Base-by-base conservation (phyloP, 2,888 invertebrate genomes). In the Notodonta ziczac region DNA sequence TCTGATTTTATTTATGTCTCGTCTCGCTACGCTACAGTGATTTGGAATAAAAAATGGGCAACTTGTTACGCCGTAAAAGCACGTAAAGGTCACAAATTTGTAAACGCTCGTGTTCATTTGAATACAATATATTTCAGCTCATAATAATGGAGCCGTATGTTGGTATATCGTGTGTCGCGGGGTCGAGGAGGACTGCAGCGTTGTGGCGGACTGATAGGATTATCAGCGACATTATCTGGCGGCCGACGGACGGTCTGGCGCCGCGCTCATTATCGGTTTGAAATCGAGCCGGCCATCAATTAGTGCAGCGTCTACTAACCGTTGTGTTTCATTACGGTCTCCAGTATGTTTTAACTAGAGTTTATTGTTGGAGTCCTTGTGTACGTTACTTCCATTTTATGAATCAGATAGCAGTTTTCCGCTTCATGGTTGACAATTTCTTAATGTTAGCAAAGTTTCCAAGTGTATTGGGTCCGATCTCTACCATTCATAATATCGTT, bases 11-110 rank as follows among this genome's bases (percentile, higher is more conserved):
- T 82, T 84, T 81, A 81, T 82, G 78, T 82, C 74, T 82, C 76
- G 78, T 82, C 74, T 82, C 76, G 90, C 85, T 84, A 77, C 88
- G 88, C 78, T 85, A 89, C 84, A 82, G 76, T 83, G 86, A 79
- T 62, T 76, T 63, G 66, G 73, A 76, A 85, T 81, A 78, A 80
- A 80, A 74, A 76, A 67, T 24, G 24, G 72, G 63, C 69, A 73
- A 72, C 72, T 73, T 77, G 77, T 76, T 80, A 80, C 77, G 77
- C 76, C 74, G 69, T 73, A 72, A 74, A 74, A 72, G 74, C 78
- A 78, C 77, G 72, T 74, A 83, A 76, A 85, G 83, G 83, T 86
- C 83, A 72, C 73, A 68, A 77, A 71, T 76, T 77, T 76, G 67
- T 74, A 64, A 70, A 59, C 57, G 70, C 64, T 68, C 57, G 56